Evolutionary conservation across 2,113 vertebrate species (phyloP).

Genomic region (Cyphotilapia sp.): DNA sequence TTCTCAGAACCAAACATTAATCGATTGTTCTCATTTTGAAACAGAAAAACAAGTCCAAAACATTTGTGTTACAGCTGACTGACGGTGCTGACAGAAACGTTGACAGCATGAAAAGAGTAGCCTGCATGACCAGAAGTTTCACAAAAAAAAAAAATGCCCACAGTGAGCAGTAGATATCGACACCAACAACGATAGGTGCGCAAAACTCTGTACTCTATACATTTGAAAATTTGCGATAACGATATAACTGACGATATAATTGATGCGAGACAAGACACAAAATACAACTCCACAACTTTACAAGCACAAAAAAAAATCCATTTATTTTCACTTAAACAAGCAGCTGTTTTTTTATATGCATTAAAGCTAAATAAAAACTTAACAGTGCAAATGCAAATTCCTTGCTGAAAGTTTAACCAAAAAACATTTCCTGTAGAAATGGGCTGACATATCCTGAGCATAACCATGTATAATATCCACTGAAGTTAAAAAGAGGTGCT

Average conservation of each 20-base stretch:
- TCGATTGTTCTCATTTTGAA: not conserved
- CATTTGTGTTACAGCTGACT: not conserved
- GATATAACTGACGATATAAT: not conserved
- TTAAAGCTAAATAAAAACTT: not conserved
- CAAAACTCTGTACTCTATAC: not conserved
- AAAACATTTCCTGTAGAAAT: rapidly evolving
- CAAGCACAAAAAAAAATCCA: rapidly evolving
- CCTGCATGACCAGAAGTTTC: rapidly evolving
- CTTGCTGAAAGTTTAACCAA: not conserved
- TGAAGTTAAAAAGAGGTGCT: rapidly evolving
- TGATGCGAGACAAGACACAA: not conserved
- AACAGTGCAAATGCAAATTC: not conserved
- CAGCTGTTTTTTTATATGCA: not conserved
- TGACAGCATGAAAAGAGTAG: not conserved
- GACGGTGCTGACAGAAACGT: not conserved
- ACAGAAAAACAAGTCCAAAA: not conserved
- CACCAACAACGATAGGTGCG: rapidly evolving
- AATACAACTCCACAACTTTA: not conserved
- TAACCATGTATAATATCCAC: not conserved
- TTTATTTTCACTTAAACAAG: not conserved
- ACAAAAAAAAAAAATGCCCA: not conserved
- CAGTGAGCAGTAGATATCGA: not conserved
- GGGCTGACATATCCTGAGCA: rapidly evolving
- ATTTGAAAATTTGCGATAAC: not conserved
- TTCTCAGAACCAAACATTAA: not conserved